phyloP scores from a whole-genome alignment of 2,113 vertebrate species.

The Heterocephalus glaber region DNA sequence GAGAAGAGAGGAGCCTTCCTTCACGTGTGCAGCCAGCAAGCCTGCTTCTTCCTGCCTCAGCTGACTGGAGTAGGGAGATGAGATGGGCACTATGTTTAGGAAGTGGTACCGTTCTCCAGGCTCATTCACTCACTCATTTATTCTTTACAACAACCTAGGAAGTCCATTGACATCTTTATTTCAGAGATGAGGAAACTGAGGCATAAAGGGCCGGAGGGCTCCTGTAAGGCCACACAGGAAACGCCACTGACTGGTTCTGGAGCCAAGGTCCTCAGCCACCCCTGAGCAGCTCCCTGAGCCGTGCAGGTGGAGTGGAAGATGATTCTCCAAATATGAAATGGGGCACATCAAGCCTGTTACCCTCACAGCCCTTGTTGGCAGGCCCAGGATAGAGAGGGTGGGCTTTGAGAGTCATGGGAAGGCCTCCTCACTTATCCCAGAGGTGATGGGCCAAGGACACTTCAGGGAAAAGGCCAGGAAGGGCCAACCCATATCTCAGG shows the following conservation, averaged over 20 bases:
- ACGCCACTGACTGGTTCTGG: neutral
- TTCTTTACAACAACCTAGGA: neutral
- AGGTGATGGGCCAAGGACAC: neutral
- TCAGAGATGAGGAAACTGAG: neutral
- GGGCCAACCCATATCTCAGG: neutral
- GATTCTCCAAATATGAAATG: neutral
- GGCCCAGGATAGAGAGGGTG: neutral
- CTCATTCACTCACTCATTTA: accelerated
- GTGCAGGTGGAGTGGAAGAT: accelerated
- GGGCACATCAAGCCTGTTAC: accelerated
- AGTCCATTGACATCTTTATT: neutral
- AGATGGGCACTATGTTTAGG: accelerated
- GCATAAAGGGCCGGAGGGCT: accelerated
- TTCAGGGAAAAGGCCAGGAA: no score
- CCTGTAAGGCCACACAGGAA: accelerated
- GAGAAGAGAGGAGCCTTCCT: neutral
- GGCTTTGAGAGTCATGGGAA: neutral
- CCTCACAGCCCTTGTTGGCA: neutral
- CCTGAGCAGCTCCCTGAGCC: neutral
- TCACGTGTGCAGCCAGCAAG: neutral
- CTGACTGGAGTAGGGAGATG: neutral
- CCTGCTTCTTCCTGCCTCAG: neutral
- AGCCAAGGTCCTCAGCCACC: accelerated
- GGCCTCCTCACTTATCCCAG: neutral
- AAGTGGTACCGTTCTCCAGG: neutral